These are phyloP conservation scores for Catalaphyllia jardinei DNA, from an alignment of 64 coral and sea anemone species.

Conservation along the genomic window DNA sequence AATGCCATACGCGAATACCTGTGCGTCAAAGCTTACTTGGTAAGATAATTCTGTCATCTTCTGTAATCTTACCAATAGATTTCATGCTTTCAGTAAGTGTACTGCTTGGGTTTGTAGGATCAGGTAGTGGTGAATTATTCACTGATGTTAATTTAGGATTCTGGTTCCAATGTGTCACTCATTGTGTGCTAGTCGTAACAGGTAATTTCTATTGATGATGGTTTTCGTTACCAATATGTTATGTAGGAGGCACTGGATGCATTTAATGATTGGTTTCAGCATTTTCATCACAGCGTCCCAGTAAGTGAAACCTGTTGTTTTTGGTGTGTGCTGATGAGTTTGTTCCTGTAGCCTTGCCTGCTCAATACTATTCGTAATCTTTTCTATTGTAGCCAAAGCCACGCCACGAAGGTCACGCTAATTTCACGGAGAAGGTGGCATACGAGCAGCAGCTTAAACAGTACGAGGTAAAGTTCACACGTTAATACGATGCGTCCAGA, in stretches of 20 bases:
- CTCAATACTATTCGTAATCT: background rate
- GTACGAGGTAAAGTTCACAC: slow-evolving; percentile 65
- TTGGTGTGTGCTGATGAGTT: background rate
- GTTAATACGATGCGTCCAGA: no score
- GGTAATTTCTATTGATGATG: no score
- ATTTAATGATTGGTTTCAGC: slow-evolving; percentile 95
- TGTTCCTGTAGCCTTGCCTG: background rate
- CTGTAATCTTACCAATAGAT: no score
- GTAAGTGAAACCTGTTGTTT: slow-evolving; percentile 25
- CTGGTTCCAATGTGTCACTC: no score
- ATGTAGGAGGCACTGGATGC: slow-evolving; percentile 83
- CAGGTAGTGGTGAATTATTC: no score
- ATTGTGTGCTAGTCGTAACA: no score
- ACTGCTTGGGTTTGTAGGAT: no score
- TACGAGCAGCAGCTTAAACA: slow-evolving; percentile 87
- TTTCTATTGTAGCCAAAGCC: slow-evolving; percentile 58
- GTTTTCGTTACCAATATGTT: background rate
- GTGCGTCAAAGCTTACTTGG: slow-evolving; percentile 89
- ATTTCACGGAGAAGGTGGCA: slow-evolving; percentile 96
- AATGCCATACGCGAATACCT: slow-evolving; percentile 96
- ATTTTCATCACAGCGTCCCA: slow-evolving; percentile 89
- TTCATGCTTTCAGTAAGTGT: no score
- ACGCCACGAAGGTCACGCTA: slow-evolving; percentile 48
- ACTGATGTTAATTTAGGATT: no score
- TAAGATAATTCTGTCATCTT: slow-evolving; percentile 11